Conservation (phyloP, 2,113 vertebrate species). For the Psilopogon haemacephalus region DNA sequence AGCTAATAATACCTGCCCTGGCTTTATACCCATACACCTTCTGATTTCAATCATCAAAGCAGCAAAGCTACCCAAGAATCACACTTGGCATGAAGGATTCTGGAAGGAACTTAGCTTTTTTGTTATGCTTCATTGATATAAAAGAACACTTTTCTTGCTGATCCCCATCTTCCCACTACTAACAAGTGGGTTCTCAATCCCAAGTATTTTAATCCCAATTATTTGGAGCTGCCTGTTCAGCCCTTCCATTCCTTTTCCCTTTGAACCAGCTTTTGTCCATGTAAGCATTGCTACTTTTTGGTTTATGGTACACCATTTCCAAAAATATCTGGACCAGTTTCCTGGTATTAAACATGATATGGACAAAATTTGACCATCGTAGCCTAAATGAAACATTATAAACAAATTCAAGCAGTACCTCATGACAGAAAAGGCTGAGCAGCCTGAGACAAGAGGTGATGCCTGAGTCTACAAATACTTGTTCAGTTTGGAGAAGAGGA, state of each 20-base stretch:
- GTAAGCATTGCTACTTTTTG: neutral
- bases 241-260: neutral
- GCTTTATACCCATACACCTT: conserved; percentile 17
- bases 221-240: neutral
- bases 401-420: neutral
- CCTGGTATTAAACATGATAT: neutral
- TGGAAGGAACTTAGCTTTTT: neutral
- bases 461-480: neutral
- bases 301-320: neutral
- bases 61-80: neutral
- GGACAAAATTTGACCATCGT: neutral
- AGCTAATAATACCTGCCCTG: conserved; percentile 43
- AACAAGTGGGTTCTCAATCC: neutral
- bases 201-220: neutral
- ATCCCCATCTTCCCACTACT: neutral
- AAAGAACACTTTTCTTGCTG: neutral
- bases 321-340: neutral
- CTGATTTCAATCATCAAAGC: neutral
- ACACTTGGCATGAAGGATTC: neutral
- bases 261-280: neutral
- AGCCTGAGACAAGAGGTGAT: neutral
- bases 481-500: too few relatives aligned
- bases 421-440: neutral
- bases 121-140: neutral
- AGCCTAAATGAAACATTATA: neutral